A percentile compares a stretch with the other conserved stretches of the same genome.
Conservation (phyloP, 2,888 invertebrate genomes). For the Aricia artaxerxes region DNA sequence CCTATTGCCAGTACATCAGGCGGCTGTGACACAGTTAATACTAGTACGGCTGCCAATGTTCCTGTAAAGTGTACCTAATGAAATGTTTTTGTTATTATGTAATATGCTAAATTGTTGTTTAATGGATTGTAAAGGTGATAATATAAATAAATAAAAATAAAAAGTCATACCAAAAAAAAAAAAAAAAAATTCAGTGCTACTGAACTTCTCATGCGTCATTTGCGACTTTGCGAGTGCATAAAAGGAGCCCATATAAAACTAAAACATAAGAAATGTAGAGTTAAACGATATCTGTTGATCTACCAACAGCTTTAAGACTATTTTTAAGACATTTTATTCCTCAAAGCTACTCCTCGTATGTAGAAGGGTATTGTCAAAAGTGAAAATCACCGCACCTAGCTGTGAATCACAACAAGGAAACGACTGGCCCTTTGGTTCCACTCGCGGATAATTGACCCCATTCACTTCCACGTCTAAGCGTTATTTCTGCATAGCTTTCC, state of each 20-base stretch:
- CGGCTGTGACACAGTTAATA: too few species aligned
- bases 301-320: too few species aligned
- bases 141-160: too few species aligned
- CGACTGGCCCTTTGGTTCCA: neutral
- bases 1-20: too few species aligned
- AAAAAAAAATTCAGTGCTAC: neutral
- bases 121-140: too few species aligned
- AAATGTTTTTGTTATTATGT: too few species aligned
- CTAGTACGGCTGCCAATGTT: too few species aligned
- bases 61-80: too few species aligned
- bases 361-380: slow-evolving; percentile 7
- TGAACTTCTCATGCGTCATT: neutral
- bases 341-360: too few species aligned
- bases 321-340: too few species aligned
- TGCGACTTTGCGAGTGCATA: neutral
- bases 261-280: neutral
- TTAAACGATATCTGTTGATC: neutral
- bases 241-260: neutral
- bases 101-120: too few species aligned
- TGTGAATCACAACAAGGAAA: slow-evolving; percentile 19
- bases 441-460: neutral
- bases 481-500: neutral
- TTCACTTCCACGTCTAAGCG: neutral
- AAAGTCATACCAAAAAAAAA: too few species aligned
- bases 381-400: slow-evolving; percentile 10